Base-by-base conservation (phyloP, 2,888 invertebrate genomes). In the Eupithecia subfuscata region DNA sequence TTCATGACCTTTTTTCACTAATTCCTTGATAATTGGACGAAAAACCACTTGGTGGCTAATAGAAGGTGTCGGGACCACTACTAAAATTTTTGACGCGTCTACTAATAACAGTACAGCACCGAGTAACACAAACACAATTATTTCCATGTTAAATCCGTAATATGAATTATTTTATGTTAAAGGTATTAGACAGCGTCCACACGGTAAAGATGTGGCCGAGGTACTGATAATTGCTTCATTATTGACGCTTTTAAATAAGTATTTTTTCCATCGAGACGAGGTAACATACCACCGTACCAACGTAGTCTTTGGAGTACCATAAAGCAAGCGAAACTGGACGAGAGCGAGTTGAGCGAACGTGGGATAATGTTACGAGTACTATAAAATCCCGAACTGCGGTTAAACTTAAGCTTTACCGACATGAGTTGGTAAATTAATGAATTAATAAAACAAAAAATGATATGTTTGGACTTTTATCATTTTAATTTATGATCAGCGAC, bases 21-120 rank as follows among this genome's bases (percentile, higher is more conserved):
- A 80, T 43, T 91, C 91, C n/a, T 87, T 83, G 0, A 88, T 86
- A 2, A 95, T 71, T 0, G 87, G 85, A 69, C 88, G 84, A 69
- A 87, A 92, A 2, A 88, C 86, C 0, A 90, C 79, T 81, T 94
- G 93, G 72, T 94, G 94, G 63, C 93, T 94, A 34, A 91, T 85
- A 0, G 92, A 90, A 0, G 93, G 87, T 0, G 86, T 2, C 5
- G 93, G 86, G 34, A 90, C 83, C 0, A 89, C 78, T 0, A 81
- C 88, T n/a, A 94, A 79, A 71, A 94, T 94, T 74, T 84, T 87
- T 1, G 88, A 89, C 1, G 84, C 80, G 43, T 85, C 40, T 12
- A 43, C 43, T 8, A 4, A 45, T 43, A 43, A 14, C 6, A 45
- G 6, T 40, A 40, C 14, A 0, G 56, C 30, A 60, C 69, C 34